Evolutionary conservation across 1,140 invertebrate species (phyloP), one percentile per base, ranked within the genome.

Genomic region (Bombus sylvicola): DNA sequence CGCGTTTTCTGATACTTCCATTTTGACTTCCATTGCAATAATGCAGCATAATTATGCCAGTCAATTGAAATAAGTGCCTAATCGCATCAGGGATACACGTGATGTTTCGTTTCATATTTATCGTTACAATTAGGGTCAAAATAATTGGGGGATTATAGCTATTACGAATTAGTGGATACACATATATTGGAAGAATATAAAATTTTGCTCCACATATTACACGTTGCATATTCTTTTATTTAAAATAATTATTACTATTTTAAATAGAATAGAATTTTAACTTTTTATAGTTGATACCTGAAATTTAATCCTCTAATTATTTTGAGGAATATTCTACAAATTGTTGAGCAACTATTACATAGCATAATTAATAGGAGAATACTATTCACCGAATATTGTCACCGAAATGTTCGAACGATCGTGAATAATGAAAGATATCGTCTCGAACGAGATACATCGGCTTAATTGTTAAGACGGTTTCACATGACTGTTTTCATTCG

Each of bases 401-500:
- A 22, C 1, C 28, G 73, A 73, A 31, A 22, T 8, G 34, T 43
- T 71, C 10, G n/a, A 81, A 62, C n/a, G 22, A 28, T 28, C 9
- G 10, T 37, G 10, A 39, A 68, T 18, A 62, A 66, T n/a, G 2
- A 47, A 8, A 80, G 22, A 34, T 22, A 10, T 22, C 47, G 47
- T 53, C 18, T 22, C 34, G 15, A 18, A 74, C 64, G 47, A 47
- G 76, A 72, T 43, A 43, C 71, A 18, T 37, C 57, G 3, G 76
- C 64, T 25, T 75, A 86, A 87, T 86, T 66, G 68, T 86, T 86
- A 87, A 88, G 31, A 39, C 12, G 28, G 64, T 80, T 43, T 59
- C 37, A 18, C 66, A 89, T 85, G 79, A n/a, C 22, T 73, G 73
- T 91, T 88, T 84, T 82, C 81, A 88, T 43, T 91, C 59, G 86